Evolutionary conservation across 2,797 vertebrate species (phyloP), one percentile per base, ranked within the genome.

Genomic region (Potorous gilbertii): DNA sequence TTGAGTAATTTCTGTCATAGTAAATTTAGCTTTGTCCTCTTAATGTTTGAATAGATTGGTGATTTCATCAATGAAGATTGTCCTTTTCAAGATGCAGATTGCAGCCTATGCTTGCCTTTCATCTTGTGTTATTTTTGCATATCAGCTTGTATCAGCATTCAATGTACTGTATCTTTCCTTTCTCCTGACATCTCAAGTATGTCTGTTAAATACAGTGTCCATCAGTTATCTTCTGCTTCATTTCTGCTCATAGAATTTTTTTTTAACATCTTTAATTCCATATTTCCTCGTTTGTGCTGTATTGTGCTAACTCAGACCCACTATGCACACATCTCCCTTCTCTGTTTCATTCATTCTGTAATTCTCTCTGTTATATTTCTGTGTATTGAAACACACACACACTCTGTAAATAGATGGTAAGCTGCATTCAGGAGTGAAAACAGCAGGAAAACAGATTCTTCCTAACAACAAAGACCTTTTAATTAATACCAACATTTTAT

Each of bases 1-100:
- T 95, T 94, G 50, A 96, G 27, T 62, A 92, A 92, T 96, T 92
- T 95, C 91, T 56, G 5, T 93, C 90, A 94, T 10, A 59, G 31
- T 93, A 93, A 92, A 93, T 96, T 96, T 94, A 46, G 21, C 8
- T 24, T 46, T 81, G 9, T 81, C 21, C 8, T 81, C 40, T 81
- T 46, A 40, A 74, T 74, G 40, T 6, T 66, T 74, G 46, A 74
- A 74, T 24, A 81, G 74, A 46, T 81, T 40, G 24, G 8, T 81
- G 74, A 46, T 81, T 81, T 81, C 74, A 46, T 81, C 40, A 81
- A 24, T 81, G 40, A 81, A 46, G 21, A 46, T 6, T n/a, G 40
- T 81, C 74, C 40, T n/a, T n/a, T 11, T 34, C 31, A n/a, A 66
- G 34, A 66, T 66, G 59, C 59, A 66, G 59, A 66, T 16, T 66